phyloP scores from a whole-genome alignment of 2,888 invertebrate genomes.

The Pocota personata region DNA sequence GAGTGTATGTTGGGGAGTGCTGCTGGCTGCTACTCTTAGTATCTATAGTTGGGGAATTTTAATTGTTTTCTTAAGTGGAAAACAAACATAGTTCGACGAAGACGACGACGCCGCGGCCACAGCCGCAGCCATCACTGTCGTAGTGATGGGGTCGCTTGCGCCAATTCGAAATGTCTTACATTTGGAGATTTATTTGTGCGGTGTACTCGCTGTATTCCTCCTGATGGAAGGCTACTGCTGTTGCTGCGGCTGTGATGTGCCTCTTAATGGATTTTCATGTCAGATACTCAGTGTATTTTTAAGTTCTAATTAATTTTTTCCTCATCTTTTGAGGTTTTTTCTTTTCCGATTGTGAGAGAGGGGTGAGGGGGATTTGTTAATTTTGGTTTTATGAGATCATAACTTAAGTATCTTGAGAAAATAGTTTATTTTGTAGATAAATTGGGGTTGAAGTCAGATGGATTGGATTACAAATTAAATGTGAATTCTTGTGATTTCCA shows the following conservation, averaged over 20 bases:
- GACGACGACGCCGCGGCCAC: slow-evolving; percentile 45
- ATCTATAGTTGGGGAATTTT: slow-evolving; percentile 63
- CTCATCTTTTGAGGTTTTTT: slow-evolving; percentile 44
- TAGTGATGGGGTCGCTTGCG: slow-evolving; percentile 38
- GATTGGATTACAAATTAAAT: slow-evolving; percentile 61
- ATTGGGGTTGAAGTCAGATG: slow-evolving; percentile 56
- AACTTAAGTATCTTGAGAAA: slow-evolving; percentile 57
- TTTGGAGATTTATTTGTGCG: slow-evolving; percentile 53
- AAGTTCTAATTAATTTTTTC: slow-evolving; percentile 71
- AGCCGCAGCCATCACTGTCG: slow-evolving; percentile 59
- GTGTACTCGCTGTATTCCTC: slow-evolving; percentile 31
- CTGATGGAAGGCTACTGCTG: slow-evolving; percentile 50
- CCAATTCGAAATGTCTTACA: slow-evolving; percentile 59
- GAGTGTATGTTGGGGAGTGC: background rate
- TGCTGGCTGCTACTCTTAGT: background rate
- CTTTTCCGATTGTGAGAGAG: background rate
- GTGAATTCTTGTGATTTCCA: slow-evolving; percentile 5
- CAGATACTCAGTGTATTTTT: slow-evolving; percentile 64
- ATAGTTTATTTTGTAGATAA: slow-evolving; percentile 39
- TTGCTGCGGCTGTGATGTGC: slow-evolving; percentile 35
- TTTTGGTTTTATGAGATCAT: slow-evolving; percentile 71
- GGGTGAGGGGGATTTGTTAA: slow-evolving; percentile 18
- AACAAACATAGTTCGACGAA: slow-evolving; percentile 60
- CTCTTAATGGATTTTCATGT: slow-evolving; percentile 70
- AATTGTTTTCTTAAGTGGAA: slow-evolving; percentile 74